Evolutionary conservation across 2,888 invertebrate species (phyloP).

Genomic region (Dione vanillae): DNA sequence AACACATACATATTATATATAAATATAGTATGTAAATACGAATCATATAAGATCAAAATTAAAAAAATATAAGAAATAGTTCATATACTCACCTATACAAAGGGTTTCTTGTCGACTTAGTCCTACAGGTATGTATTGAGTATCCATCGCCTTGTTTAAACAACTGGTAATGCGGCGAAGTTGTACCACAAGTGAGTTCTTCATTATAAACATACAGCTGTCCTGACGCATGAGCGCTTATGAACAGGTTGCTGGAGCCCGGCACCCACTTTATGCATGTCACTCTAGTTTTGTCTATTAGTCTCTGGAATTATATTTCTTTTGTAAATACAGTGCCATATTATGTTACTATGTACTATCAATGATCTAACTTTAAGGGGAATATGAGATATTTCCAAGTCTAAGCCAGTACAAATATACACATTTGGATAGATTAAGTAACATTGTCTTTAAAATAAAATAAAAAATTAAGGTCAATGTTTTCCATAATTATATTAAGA

Average conservation of each 20-base stretch:
- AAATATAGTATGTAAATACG: too few relatives aligned
- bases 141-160: slow-evolving; percentile 98
- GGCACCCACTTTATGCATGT: slow-evolving; percentile 99
- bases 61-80: slow-evolving; percentile 65
- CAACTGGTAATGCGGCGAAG: slow-evolving; percentile 96
- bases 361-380: too few relatives aligned
- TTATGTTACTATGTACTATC: too few relatives aligned
- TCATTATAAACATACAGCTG: slow-evolving; percentile 99
- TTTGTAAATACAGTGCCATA: background rate
- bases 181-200: slow-evolving; percentile 94
- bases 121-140: slow-evolving; percentile 97
- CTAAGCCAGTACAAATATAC: too few relatives aligned
- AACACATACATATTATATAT: too few relatives aligned
- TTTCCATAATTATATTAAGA: too few relatives aligned
- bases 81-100: slow-evolving; percentile 73
- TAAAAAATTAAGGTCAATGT: too few relatives aligned
- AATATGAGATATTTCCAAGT: too few relatives aligned
- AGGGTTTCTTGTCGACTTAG: slow-evolving; percentile 98
- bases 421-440: too few relatives aligned
- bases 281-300: slow-evolving; percentile 96
- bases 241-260: slow-evolving; percentile 95
- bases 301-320: slow-evolving; percentile 84
- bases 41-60: too few relatives aligned
- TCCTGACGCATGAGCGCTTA: slow-evolving; percentile 97
- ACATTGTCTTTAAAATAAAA: too few relatives aligned